Base-by-base conservation (phyloP, 2,888 invertebrate genomes). In the Pandemis heparana region DNA sequence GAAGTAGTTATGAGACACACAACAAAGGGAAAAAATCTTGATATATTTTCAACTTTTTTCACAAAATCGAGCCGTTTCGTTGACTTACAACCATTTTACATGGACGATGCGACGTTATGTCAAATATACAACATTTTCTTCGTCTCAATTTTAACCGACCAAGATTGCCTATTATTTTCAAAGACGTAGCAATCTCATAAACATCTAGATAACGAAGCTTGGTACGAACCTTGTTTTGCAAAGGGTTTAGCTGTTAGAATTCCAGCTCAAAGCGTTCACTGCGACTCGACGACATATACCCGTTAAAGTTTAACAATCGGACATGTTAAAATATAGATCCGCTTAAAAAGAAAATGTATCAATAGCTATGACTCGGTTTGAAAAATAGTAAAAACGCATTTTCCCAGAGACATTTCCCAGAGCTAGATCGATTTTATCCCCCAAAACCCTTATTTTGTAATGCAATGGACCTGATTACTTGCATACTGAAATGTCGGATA, bases 201-300 rank as follows among this genome's bases (percentile, higher is more conserved):
- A 70, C 67, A 59, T 69, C 60, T 64, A 60, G 64, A 78, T 78
- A 77, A 78, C 82, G 82, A 83, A 84, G 78, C 81, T 81, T 56
- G 83, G 80, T 87, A 91, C 91, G 85, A 88, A 92, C 92, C 92
- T 92, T 91, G 90, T 83, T 80, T 82, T 82, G 80, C 77, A 89
- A 91, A 90, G 91, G 89, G 84, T 88, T 89, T 79, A 59, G 60
- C 70, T 69, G 68, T 75, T 72, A 59, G 18, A n/a, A 46, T 68
- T 53, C 14, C 61, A 61, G 61, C 43, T 41, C n/a, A 66, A 73
- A 51, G 53, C 41, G 12, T 68, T 61, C 63, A 68, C 71, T 67
- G 66, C 65, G 53, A 53, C 53, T 18, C 53, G 53, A 12, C 23
- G 56, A 9, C 12, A 7, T 56, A 12, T 48, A 48, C 18, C 12